Evolutionary conservation across 2,888 invertebrate species (phyloP), one percentile per base, ranked within the genome.

Genomic region (Augiades crinisus): DNA sequence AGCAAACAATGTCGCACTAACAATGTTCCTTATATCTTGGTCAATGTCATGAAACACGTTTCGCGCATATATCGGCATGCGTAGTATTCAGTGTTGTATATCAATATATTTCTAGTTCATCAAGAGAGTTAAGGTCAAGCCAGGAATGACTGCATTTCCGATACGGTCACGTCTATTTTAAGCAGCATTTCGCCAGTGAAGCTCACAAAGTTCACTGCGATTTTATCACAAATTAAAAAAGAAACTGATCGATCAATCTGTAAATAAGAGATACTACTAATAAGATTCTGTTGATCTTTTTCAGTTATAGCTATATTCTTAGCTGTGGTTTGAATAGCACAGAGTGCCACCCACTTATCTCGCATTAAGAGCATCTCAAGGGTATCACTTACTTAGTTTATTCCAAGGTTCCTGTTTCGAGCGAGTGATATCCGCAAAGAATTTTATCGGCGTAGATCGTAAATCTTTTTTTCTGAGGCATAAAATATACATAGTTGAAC

Each of bases 1-100:
- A n/a, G n/a, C n/a, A n/a, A n/a, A n/a, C n/a, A 8, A 22, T 5
- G 24, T 30, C n/a, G 19, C 16, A 10, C 38, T 38, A 38, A 38
- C 21, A 47, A 3, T 37, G 30, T 31, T 38, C 38, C 38, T 19
- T 14, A 22, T 31, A 38, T 47, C 14, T 38, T 47, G 47, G 47
- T 47, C 38, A 47, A 47, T 47, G 47, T 30, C 38, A 47, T 30
- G 16, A 30, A 38, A 13, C 47, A 16, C 38, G 47, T 47, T 45
- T 45, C 34, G 34, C 16, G 37, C 27, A 17, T 27, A 27, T 37
- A 19, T 27, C 27, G 22, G 36, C 36, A 37, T 46, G 46, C n/a
- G 24, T 34, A 34, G 22, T 16, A 34, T 40, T 24, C 14, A 13
- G 14, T 27, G 21, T 13, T 16, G 36, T 36, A 34, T 24, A 17